A percentile compares a stretch with the other conserved stretches of the same genome.
These are phyloP conservation scores for Drosophila siamana DNA, from an alignment of 2,888 invertebrate genomes.

Conservation along the genomic window DNA sequence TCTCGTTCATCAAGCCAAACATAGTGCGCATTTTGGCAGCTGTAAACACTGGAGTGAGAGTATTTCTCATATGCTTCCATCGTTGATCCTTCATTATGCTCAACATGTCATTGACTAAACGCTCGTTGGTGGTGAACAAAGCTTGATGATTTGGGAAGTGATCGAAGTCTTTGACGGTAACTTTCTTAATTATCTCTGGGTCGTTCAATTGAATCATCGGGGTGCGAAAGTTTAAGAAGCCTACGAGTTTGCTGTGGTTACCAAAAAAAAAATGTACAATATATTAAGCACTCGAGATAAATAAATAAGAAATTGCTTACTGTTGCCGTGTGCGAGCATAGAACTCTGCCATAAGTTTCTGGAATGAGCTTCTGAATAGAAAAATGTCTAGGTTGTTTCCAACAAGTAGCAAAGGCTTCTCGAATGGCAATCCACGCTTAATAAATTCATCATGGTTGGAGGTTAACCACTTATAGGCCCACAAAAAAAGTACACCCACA, in stretches of 20 bases:
- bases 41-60: slow-evolving; percentile 86
- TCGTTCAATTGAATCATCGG: slow-evolving; percentile 77
- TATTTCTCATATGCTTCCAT: slow-evolving; percentile 84
- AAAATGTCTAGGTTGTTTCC: slow-evolving; percentile 16
- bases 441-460: slow-evolving; percentile 57
- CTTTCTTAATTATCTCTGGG: slow-evolving; percentile 80
- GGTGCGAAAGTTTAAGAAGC: slow-evolving; percentile 70
- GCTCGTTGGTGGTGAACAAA: slow-evolving; percentile 84
- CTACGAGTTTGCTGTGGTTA: too few relatives aligned
- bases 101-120: slow-evolving; percentile 82
- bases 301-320: slow-evolving; percentile 47
- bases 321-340: slow-evolving; percentile 61
- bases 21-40: slow-evolving; percentile 86
- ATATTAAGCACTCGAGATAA: neutral
- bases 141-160: slow-evolving; percentile 84
- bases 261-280: too few relatives aligned
- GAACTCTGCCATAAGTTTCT: slow-evolving; percentile 7
- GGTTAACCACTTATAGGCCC: slow-evolving; percentile 74
- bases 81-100: slow-evolving; percentile 67
- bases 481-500: slow-evolving; percentile 7
- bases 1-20: slow-evolving; percentile 73
- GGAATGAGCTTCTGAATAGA: neutral
- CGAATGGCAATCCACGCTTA: slow-evolving; percentile 62
- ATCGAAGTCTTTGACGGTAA: slow-evolving; percentile 83
- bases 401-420: slow-evolving; percentile 52